Percentiles rank a stretch among this genome's conserved stretches.
These are phyloP conservation scores for Dromius quadrimaculatus DNA, from an alignment of 2,888 invertebrate genomes.

Conservation along the genomic window DNA sequence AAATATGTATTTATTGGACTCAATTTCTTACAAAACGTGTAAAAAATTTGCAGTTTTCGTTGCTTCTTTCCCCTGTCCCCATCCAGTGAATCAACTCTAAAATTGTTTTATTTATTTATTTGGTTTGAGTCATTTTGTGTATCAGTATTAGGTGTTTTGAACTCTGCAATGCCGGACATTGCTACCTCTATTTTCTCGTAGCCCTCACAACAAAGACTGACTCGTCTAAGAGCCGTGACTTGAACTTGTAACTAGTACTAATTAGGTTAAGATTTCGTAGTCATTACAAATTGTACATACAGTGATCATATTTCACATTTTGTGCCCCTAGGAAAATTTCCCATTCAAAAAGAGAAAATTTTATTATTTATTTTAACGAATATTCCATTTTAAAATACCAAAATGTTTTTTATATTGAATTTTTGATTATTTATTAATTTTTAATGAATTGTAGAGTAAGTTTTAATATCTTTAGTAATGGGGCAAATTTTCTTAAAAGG, in stretches of 20 bases:
- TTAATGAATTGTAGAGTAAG: neutral
- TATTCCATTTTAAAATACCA: too few relatives aligned
- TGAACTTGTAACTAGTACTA: conserved; percentile 46
- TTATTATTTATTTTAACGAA: too few relatives aligned
- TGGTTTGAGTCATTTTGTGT: conserved; percentile 36
- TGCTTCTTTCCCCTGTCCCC: too few relatives aligned
- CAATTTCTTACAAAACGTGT: too few relatives aligned
- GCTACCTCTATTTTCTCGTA: conserved; percentile 12
- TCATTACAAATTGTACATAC: conserved; percentile 42
- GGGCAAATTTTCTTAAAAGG: neutral
- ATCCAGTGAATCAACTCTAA: neutral
- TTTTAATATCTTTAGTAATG: neutral
- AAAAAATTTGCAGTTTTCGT: neutral
- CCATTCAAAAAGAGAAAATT: neutral
- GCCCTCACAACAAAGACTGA: conserved; percentile 46
- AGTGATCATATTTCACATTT: conserved; percentile 19
- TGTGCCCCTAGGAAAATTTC: neutral
- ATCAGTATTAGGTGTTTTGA: conserved; percentile 41
- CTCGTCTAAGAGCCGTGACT: conserved; percentile 32
- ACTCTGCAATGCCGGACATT: conserved; percentile 38
- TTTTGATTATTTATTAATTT: conserved; percentile 19
- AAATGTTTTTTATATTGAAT: too few relatives aligned
- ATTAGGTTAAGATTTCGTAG: conserved; percentile 45
- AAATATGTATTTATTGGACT: too few relatives aligned
- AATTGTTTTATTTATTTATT: conserved; percentile 21